Conservation (phyloP, 2,113 vertebrate species). For the Oryzias melastigma region DNA sequence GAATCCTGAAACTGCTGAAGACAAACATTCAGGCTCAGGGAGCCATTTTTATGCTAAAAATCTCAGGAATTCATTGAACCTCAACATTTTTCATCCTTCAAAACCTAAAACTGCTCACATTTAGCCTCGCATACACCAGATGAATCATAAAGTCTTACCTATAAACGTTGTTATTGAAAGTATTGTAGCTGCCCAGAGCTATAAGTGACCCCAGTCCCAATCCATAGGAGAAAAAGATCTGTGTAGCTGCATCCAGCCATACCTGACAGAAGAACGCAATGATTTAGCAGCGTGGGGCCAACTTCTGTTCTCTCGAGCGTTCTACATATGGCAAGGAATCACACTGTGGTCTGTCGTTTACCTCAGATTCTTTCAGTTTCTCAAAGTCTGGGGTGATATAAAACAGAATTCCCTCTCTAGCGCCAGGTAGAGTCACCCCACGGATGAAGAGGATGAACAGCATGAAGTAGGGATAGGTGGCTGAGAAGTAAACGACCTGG, state of each 20-base stretch:
- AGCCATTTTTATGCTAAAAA: constrained; percentile 12
- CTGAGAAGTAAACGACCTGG: constrained; percentile 98
- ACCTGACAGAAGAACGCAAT: constrained; percentile 79
- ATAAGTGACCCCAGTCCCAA: constrained; percentile 96
- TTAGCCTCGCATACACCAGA: neutral
- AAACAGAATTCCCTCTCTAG: constrained; percentile 92
- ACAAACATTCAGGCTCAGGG: constrained; percentile 34
- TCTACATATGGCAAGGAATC: constrained; percentile 15
- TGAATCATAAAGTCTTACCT: constrained; percentile 76
- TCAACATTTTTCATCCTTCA: constrained; percentile 5
- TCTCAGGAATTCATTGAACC: constrained; percentile 23
- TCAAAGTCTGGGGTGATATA: constrained; percentile 96
- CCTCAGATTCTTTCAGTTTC: constrained; percentile 96
- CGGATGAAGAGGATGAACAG: constrained; percentile 96
- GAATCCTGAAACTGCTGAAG: constrained; percentile 36
- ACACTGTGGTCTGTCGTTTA: constrained; percentile 61
- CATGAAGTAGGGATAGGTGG: constrained; percentile 98
- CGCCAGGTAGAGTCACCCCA: constrained; percentile 95
- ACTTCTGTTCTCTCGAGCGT: constrained; percentile 20
- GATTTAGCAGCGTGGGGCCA: constrained; percentile 5
- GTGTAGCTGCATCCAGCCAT: constrained; percentile 97
- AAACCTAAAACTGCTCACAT: neutral
- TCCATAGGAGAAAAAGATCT: constrained; percentile 99
- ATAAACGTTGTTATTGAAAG: constrained; percentile 98
- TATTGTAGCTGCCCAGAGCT: constrained; percentile 97